Percentiles rank a stretch among this genome's conserved stretches.
Conservation (phyloP, 2,797 vertebrate genomes). For the Sebastolobus alascanus region DNA sequence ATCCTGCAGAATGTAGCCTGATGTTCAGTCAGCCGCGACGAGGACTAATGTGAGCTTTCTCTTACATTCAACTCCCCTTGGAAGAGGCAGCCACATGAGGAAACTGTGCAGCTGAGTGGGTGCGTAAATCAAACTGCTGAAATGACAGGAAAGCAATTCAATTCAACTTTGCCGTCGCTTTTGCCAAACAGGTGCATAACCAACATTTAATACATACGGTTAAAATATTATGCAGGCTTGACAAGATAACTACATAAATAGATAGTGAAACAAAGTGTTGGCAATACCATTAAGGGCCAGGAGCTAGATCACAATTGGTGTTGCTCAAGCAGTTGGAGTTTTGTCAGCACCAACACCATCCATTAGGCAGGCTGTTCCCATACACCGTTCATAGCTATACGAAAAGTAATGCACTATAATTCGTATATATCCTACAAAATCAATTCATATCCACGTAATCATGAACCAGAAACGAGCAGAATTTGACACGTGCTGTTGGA, state of each 20-base stretch:
- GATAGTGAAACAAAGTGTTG: conserved; percentile 12
- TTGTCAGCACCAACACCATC: background rate
- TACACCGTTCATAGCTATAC: too few relatives aligned
- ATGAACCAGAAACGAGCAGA: too few relatives aligned
- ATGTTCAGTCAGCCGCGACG: conserved; percentile 70
- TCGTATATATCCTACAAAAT: too few relatives aligned
- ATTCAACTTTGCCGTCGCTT: conserved; percentile 40
- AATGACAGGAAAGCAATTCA: conserved; percentile 60
- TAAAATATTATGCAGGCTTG: background rate
- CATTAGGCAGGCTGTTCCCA: background rate
- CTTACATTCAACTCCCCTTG: conserved; percentile 64
- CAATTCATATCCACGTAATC: too few relatives aligned
- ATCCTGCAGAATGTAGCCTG: conserved; percentile 55
- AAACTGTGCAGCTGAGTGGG: conserved; percentile 60
- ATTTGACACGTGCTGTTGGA: too few relatives aligned
- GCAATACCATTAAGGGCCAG: too few relatives aligned
- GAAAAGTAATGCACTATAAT: too few relatives aligned
- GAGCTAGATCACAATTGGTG: background rate
- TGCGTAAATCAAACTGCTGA: conserved; percentile 61
- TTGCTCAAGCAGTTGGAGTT: background rate
- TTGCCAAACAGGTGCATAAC: conserved; percentile 36
- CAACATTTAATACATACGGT: background rate
- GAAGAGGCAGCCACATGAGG: conserved; percentile 60
- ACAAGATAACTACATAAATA: conserved; percentile 7
- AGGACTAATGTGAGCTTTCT: conserved; percentile 73